Percentiles rank a stretch among this genome's conserved stretches.
Evolutionary conservation across 1,140 invertebrate species (phyloP).

Genomic region (Microplitis mediator): DNA sequence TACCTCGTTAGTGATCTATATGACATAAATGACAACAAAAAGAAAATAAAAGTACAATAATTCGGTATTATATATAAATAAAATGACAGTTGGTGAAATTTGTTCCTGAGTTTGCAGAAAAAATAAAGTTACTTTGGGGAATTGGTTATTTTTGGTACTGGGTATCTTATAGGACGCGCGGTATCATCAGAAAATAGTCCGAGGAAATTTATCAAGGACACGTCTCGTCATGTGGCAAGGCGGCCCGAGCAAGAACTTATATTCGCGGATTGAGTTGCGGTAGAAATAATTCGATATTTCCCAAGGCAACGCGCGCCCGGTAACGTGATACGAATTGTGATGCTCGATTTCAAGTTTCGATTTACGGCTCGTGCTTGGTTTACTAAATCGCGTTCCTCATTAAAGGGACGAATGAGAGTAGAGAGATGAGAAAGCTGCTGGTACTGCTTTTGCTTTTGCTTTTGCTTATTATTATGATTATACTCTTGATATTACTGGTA

Average conservation of each 20-base stretch:
- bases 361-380: conserved; percentile 27
- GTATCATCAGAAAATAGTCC: background rate
- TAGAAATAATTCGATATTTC: conserved; percentile 30
- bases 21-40: background rate
- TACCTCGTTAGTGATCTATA: background rate
- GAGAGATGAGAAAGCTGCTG: background rate
- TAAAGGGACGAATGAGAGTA: conserved; percentile 19
- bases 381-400: conserved; percentile 25
- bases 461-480: background rate
- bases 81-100: background rate
- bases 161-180: background rate
- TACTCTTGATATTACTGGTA: no score
- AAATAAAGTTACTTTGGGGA: background rate
- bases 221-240: conserved; percentile 6
- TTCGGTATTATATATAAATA: background rate
- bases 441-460: background rate
- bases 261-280: conserved; percentile 26
- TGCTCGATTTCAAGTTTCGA: conserved; percentile 30
- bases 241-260: no score
- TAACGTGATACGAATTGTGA: conserved; percentile 31
- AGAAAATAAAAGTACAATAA: background rate
- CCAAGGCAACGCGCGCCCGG: conserved; percentile 18
- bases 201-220: conserved; percentile 13
- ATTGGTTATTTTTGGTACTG: background rate
- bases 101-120: background rate